Base-by-base conservation (phyloP, 1,140 invertebrate species). In the Hormaphis cornu region DNA sequence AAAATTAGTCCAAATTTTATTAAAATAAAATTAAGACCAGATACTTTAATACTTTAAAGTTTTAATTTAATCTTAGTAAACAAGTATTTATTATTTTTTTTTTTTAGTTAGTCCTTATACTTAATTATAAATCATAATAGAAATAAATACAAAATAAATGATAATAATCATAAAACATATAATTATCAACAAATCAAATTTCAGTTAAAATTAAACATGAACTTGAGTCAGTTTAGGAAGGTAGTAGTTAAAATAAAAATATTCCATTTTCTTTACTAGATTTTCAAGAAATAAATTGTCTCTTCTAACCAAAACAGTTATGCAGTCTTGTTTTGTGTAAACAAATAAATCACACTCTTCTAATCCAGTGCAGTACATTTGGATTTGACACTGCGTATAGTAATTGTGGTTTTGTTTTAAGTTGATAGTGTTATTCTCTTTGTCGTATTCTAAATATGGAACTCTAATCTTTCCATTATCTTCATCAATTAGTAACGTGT, bases 221-320 rank as follows among this genome's bases (percentile, higher is more conserved):
- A 33, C 30, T 14, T 48, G 14, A 18, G 61, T 66, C 50, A 66
- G 0, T 66, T 66, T 16, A 22, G 61, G 61, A 35, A 66, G 44
- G 3, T 48, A 66, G 44, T 66, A 66, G 30, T 66, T 66, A n/a
- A 50, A 66, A 66, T 50, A 66, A 66, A 66, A 66, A 35, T 20
- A 22, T 48, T 66, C 61, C 40, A 66, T 66, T 66, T 66, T 66
- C 14, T 24, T 66, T 16, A 66, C 28, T 30, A 66, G 30, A 50
- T 66, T 66, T 66, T 66, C 61, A 66, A 66, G 61, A 48, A 66
- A 66, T 48, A 66, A 2, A 16, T 66, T 9, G 3, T 66, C 44
- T 50, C 44, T 66, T 4, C 33, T 66, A 22, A 66, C 20, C 16
- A 28, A 2, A 33, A 66, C 44, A 35, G 61, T 66, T 33, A 66